Percentiles rank a stretch among this genome's conserved stretches.
phyloP scores from a whole-genome alignment of 2,797 vertebrate genomes.

The Tokudaia muenninki region DNA sequence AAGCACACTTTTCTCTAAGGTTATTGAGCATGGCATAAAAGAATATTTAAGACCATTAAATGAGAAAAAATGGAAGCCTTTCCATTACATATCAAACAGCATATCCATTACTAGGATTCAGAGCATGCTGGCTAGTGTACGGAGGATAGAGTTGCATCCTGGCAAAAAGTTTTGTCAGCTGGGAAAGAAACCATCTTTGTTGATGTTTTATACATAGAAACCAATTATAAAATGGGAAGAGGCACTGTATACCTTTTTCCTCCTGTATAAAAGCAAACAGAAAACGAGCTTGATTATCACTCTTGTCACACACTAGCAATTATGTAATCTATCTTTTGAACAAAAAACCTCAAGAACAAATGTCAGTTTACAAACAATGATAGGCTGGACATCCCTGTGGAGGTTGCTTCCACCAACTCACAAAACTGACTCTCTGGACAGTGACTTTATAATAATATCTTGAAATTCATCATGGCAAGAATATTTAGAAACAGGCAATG shows the following conservation, averaged over 20 bases:
- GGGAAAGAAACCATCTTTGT: conserved; percentile 30
- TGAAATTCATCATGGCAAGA: background rate
- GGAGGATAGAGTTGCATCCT: conserved; percentile 37
- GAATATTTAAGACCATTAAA: conserved; percentile 67
- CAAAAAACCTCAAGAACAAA: conserved; percentile 4
- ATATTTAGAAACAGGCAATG: background rate
- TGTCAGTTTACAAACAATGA: background rate
- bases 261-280: background rate
- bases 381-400: background rate
- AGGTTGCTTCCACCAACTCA: background rate
- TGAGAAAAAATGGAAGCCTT: conserved; percentile 32
- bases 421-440: background rate
- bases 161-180: background rate
- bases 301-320: conserved; percentile 21
- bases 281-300: conserved; percentile 31
- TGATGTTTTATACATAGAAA: background rate
- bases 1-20: conserved; percentile 72
- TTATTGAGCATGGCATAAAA: background rate
- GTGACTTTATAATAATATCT: background rate
- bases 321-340: background rate
- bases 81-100: conserved; percentile 40
- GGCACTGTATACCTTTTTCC: background rate
- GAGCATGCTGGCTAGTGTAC: background rate
- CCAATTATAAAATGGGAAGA: conserved; percentile 20
- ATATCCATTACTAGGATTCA: background rate